Conservation (phyloP, 1,140 invertebrate species). For the Bombus cullumanus region DNA sequence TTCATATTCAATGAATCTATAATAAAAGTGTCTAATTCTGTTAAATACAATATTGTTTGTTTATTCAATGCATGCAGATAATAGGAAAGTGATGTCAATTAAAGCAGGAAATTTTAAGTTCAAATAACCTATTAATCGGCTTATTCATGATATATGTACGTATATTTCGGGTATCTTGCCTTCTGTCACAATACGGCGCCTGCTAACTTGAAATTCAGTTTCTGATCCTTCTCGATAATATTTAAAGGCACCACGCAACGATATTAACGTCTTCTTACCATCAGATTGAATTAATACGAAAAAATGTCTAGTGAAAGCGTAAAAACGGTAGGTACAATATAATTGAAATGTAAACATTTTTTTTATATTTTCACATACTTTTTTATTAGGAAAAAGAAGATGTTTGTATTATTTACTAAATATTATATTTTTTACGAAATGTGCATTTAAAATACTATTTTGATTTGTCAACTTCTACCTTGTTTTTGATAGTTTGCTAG, state of each 20-base stretch:
- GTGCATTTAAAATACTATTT: not conserved
- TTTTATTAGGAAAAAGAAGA: not conserved
- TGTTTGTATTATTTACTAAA: not conserved
- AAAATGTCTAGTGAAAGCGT: slow-evolving; percentile 81
- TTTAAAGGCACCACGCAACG: not conserved
- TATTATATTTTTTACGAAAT: not conserved
- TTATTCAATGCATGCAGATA: not conserved
- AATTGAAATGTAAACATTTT: not conserved
- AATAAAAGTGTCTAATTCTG: not conserved
- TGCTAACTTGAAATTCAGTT: slow-evolving; percentile 34
- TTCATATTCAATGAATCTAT: not conserved
- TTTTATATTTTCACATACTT: not conserved
- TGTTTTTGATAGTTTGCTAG: slow-evolving; percentile 87
- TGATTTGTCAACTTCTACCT: slow-evolving; percentile 19
- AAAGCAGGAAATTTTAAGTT: not conserved
- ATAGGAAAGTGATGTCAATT: slow-evolving; percentile 26
- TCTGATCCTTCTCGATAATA: slow-evolving; percentile 1
- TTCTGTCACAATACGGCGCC: slow-evolving; percentile 36
- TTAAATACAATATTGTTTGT: slow-evolving; percentile 3
- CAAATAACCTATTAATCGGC: slow-evolving; percentile 30
- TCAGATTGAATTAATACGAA: not conserved
- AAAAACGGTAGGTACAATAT: slow-evolving; percentile 74
- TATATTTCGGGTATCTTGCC: not conserved
- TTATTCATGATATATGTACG: not conserved
- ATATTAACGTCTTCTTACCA: not conserved